Conservation (phyloP, 2,113 vertebrate species). For the Hirundichthys speculiger region DNA sequence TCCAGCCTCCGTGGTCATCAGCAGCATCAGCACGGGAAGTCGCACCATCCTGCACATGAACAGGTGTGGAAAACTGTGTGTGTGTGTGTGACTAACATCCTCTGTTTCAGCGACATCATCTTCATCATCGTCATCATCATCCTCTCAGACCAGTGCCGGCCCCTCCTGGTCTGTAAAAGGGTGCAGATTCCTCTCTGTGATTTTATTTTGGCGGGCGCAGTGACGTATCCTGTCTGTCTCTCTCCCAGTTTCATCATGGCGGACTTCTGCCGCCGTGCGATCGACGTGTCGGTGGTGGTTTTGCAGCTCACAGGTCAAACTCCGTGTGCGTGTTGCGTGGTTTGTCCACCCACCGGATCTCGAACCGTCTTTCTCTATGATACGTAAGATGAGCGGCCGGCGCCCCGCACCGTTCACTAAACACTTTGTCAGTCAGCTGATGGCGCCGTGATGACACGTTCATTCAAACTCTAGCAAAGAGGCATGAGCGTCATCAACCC, state of each 20-base stretch:
- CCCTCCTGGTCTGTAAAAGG: not conserved
- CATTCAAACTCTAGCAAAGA: no score
- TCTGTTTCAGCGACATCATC: constrained; percentile 43
- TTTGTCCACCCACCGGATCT: constrained; percentile 61
- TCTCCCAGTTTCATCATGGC: constrained; percentile 67
- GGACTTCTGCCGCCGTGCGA: constrained; percentile 25
- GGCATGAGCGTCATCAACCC: no score
- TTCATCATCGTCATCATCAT: not conserved
- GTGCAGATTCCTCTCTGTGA: not conserved
- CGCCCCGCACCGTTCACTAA: not conserved
- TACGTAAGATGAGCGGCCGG: constrained; percentile 53
- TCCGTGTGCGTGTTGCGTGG: constrained; percentile 68
- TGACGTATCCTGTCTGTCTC: constrained; percentile 43
- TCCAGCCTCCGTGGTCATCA: constrained; percentile 68
- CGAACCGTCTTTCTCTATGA: constrained; percentile 69
- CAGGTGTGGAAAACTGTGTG: constrained; percentile 54
- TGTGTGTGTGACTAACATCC: constrained; percentile 1
- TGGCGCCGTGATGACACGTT: no score
- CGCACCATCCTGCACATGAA: constrained; percentile 73
- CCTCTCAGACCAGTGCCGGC: not conserved
- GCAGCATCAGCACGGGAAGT: constrained; percentile 60
- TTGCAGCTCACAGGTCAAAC: constrained; percentile 64
- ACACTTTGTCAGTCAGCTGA: not conserved
- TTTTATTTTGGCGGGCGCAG: constrained; percentile 25
- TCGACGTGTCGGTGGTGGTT: constrained; percentile 40